Conservation (phyloP, 2,888 invertebrate species). For the Apamea sordens region DNA sequence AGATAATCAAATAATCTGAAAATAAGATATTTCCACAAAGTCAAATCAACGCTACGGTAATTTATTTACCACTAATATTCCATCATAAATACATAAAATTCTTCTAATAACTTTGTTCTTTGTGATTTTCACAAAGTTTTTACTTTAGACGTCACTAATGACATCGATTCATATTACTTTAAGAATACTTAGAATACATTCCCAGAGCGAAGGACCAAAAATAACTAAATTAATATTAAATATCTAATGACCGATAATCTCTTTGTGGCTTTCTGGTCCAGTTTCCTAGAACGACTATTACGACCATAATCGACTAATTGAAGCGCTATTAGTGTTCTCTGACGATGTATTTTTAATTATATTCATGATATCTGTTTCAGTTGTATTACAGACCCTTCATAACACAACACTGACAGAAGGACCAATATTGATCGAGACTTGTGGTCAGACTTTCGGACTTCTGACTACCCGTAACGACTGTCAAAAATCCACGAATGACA, state of each 20-base stretch:
- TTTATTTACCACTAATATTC: background rate
- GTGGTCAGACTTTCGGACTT: no score
- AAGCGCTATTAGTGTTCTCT: conserved; percentile 18
- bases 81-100: background rate
- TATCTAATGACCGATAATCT: conserved; percentile 7
- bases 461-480: no score
- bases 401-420: background rate
- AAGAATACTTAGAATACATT: conserved; percentile 21
- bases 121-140: background rate
- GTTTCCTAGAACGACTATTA: background rate
- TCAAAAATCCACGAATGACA: no score
- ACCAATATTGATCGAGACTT: background rate
- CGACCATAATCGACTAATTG: conserved; percentile 10
- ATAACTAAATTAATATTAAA: conserved; percentile 28
- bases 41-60: background rate
- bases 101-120: background rate
- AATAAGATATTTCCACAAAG: background rate
- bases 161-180: conserved; percentile 26
- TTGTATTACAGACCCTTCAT: background rate
- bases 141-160: conserved; percentile 16
- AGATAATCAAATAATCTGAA: background rate
- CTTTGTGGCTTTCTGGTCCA: conserved; percentile 10
- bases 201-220: conserved; percentile 13
- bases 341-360: conserved; percentile 9
- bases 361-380: conserved; percentile 10